Evolutionary conservation across 1,140 invertebrate species (phyloP).

Genomic region (Oedothorax gibbosus): DNA sequence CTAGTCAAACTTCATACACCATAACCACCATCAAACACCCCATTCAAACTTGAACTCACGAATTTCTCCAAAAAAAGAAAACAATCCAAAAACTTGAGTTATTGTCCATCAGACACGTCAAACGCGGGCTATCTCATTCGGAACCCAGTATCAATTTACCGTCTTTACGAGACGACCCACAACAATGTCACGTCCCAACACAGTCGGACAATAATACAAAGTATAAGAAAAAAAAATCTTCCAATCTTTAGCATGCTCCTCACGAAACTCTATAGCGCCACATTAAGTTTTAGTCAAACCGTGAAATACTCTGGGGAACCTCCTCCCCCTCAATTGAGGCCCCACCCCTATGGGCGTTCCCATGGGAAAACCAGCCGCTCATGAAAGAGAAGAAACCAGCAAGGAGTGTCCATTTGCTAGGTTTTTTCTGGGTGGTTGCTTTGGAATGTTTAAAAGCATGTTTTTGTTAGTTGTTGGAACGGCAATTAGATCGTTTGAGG

Average conservation of each 20-base stretch:
- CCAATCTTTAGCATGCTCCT: conserved; percentile 11
- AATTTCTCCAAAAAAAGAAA: no score
- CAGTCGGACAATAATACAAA: conserved; percentile 31
- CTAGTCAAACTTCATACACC: no score
- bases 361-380: conserved; percentile 51
- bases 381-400: conserved; percentile 49
- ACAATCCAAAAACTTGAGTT: no score
- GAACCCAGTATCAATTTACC: conserved; percentile 40
- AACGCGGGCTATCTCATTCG: neutral
- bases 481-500: no score
- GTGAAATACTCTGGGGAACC: conserved; percentile 45
- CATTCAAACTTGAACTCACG: conserved; percentile 17
- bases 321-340: conserved; percentile 35
- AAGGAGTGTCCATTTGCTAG: conserved; percentile 46
- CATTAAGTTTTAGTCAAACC: conserved; percentile 57
- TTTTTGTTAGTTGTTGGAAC: no score
- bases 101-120: conserved; percentile 45
- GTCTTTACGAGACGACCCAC: conserved; percentile 27
- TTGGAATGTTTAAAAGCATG: no score
- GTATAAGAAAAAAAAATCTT: conserved; percentile 25
- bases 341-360: conserved; percentile 49
- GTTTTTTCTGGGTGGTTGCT: neutral
- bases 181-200: conserved; percentile 40
- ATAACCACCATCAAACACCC: no score
- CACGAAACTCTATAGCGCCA: conserved; percentile 51